phyloP scores from a whole-genome alignment of 2,113 vertebrate genomes.

The Solea senegalensis region DNA sequence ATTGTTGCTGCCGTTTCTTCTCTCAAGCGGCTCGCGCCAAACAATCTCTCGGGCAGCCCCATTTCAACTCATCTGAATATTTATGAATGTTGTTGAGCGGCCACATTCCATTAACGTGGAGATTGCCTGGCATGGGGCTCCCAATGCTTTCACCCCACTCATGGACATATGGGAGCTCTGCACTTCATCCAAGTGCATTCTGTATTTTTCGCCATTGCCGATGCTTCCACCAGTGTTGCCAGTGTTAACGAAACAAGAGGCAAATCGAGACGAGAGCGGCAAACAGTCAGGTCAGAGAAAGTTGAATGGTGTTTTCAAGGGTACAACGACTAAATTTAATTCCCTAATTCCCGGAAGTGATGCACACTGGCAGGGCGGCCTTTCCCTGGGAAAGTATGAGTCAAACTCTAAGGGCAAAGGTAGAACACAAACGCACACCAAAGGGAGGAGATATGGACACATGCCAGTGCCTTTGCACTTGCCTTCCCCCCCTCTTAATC shows the following conservation, averaged over 20 bases:
- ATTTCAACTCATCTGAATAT: conserved; percentile 71
- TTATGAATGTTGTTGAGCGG: conserved; percentile 72
- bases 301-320: conserved; percentile 64
- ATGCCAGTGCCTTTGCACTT: conserved; percentile 18
- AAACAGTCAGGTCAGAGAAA: conserved; percentile 29
- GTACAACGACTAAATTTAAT: conserved; percentile 54
- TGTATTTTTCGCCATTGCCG: conserved; percentile 37
- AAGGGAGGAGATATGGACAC: conserved; percentile 8
- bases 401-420: conserved; percentile 34
- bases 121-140: conserved; percentile 57
- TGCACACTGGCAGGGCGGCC: background rate
- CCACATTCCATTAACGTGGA: conserved; percentile 73
- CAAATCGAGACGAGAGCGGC: background rate
- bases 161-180: conserved; percentile 36
- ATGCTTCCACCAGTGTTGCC: conserved; percentile 28
- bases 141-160: conserved; percentile 60
- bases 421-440: conserved; percentile 17
- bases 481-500: conserved; percentile 24
- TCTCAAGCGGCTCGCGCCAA: conserved; percentile 30
- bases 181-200: conserved; percentile 55
- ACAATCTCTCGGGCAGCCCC: conserved; percentile 50
- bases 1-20: conserved; percentile 12
- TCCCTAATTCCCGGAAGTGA: conserved; percentile 47
- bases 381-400: conserved; percentile 19
- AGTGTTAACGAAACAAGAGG: conserved; percentile 44